Evolutionary conservation across 2,113 vertebrate species (phyloP).

Genomic region (Morone saxatilis): DNA sequence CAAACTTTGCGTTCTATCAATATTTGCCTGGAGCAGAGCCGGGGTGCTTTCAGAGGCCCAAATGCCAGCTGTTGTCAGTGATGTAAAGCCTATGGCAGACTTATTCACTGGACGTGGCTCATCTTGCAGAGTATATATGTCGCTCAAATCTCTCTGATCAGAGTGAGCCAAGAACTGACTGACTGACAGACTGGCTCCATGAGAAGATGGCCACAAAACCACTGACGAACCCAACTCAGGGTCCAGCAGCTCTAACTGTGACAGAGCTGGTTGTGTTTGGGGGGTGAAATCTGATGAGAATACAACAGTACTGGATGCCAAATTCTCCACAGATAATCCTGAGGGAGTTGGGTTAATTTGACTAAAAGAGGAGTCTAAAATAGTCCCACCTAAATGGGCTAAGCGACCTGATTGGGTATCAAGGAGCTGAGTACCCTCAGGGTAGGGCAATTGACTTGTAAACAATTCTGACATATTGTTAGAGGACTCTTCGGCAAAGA

Average conservation of each 20-base stretch:
- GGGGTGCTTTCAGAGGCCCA: background rate
- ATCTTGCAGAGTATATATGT: background rate
- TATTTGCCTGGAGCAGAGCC: slow-evolving; percentile 36
- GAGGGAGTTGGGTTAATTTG: slow-evolving; percentile 20
- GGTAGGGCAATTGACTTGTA: background rate
- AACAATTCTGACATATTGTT: background rate
- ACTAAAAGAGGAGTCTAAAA: background rate
- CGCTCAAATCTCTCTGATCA: background rate
- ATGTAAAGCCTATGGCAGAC: slow-evolving; percentile 28
- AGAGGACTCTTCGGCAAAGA: slow-evolving; percentile 5
- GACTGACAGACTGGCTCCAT: slow-evolving; percentile 15
- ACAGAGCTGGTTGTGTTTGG: background rate
- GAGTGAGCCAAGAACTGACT: background rate
- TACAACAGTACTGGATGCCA: background rate
- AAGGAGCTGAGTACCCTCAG: background rate
- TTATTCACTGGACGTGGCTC: slow-evolving; percentile 23
- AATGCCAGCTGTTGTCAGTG: background rate
- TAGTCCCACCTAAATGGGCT: background rate
- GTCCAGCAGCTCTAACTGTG: background rate
- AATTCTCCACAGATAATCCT: background rate
- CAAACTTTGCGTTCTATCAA: background rate
- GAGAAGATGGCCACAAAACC: slow-evolving; percentile 24
- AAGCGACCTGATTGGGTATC: background rate
- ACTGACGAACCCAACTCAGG: background rate
- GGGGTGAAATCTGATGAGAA: background rate